Conservation (phyloP, 2,113 vertebrate genomes). For the Bubalus kerabau region DNA sequence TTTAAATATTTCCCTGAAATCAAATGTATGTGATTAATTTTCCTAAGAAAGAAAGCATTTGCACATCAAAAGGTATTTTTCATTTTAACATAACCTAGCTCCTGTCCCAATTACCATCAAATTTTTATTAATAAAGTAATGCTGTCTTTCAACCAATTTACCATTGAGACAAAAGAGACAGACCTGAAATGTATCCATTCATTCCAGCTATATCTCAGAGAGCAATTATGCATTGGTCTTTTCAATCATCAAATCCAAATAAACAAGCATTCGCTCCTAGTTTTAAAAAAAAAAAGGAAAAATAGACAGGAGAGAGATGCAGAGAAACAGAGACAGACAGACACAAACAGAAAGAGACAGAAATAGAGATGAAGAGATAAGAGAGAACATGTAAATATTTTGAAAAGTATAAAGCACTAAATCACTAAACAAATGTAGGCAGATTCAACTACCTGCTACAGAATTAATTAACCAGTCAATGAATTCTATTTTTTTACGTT, state of each 20-base stretch:
- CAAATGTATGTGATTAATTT: slow-evolving; percentile 37
- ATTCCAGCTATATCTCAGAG: not conserved
- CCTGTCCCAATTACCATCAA: slow-evolving; percentile 48
- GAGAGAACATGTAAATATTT: not conserved
- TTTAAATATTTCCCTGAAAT: slow-evolving; percentile 51
- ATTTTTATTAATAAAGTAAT: slow-evolving; percentile 61
- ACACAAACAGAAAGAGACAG: not conserved
- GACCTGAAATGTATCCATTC: not conserved
- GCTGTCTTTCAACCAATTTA: slow-evolving; percentile 25
- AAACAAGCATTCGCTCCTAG: not conserved
- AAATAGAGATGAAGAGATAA: not conserved
- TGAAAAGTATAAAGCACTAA: not conserved
- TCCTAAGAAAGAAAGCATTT: slow-evolving; percentile 46
- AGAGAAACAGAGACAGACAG: not conserved
- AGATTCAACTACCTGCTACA: not conserved
- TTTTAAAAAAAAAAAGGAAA: not conserved
- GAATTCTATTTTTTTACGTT: not conserved
- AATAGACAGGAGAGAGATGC: not conserved
- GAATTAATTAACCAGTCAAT: not conserved
- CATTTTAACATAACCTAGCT: slow-evolving; percentile 37
- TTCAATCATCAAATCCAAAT: not conserved
- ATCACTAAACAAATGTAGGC: not conserved
- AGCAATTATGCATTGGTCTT: not conserved
- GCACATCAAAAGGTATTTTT: slow-evolving; percentile 58
- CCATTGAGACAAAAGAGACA: not conserved